Base-by-base conservation (phyloP, 2,888 invertebrate genomes). In the Lithosia quadra region DNA sequence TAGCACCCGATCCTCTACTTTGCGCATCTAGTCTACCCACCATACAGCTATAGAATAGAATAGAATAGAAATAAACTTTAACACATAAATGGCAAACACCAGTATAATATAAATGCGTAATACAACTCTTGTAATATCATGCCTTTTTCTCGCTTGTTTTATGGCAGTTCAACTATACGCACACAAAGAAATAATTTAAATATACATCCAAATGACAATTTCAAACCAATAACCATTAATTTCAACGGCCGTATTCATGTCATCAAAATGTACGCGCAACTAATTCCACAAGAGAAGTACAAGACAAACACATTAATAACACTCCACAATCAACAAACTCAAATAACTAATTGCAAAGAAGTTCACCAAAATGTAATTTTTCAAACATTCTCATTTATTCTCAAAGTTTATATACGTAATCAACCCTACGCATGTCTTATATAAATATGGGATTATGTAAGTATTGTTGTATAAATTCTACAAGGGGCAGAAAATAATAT, bases 361-460 rank as follows among this genome's bases (percentile, higher is more conserved):
- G 88, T 90, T 86, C 88, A 92, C 92, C 88, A 91, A 91, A 90
- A 78, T 80, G 91, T 87, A 91, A 94, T 93, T 94, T 94, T 90
- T 94, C 91, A 92, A 87, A 88, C 82, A 75, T 59, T 80, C 77
- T 75, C 75, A 78, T 81, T 80, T 78, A 81, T 89, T 88, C 88
- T 82, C 82, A 78, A 82, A 77, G 77, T 76, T 77, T 80, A 77
- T 73, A 57, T 82, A 80, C 75, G 76, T 77, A 75, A 68, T 75
- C 77, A 84, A 86, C 87, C 86, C 86, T 84, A 77, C 67, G 69
- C 77, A 57, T 69, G 71, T 76, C 84, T 81, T 86, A 84, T 83
- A 74, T 80, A 76, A 71, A 77, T 72, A 71, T 68, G 83, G 90
- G 91, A 91, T 92, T 92, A 90, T 83, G 85, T 84, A 79, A 72